Conservation (phyloP, 2,113 vertebrate genomes). For the Syngnathus floridae region DNA sequence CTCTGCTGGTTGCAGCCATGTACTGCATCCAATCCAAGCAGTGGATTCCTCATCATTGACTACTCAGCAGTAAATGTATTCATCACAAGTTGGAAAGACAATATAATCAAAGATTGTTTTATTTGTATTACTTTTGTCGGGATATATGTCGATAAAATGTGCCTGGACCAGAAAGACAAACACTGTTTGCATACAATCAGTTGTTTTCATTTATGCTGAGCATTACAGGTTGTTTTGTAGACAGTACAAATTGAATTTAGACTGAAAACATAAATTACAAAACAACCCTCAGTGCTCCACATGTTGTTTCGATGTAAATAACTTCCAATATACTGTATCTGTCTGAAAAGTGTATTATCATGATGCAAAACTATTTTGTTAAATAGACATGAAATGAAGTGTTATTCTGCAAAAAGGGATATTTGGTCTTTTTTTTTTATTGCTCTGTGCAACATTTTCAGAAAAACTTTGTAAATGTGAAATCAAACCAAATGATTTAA, state of each 20-base stretch:
- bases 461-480: too few species aligned
- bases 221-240: constrained; percentile 54
- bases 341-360: constrained; percentile 72
- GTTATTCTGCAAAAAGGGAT: constrained; percentile 71
- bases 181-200: constrained; percentile 77
- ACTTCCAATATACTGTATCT: constrained; percentile 61
- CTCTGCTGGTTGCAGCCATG: not conserved
- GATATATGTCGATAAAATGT: constrained; percentile 82
- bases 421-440: constrained; percentile 43
- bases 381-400: constrained; percentile 84
- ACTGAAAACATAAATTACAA: constrained; percentile 27
- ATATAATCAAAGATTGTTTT: not conserved
- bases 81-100: not conserved
- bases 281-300: constrained; percentile 57
- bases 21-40: not conserved
- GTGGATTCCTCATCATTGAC: not conserved
- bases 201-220: constrained; percentile 72
- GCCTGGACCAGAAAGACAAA: constrained; percentile 81
- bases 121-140: constrained; percentile 54
- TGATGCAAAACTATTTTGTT: constrained; percentile 94
- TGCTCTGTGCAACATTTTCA: not conserved
- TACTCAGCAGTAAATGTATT: not conserved
- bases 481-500: not conserved
- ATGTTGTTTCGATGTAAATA: constrained; percentile 67
- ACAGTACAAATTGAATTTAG: not conserved